Evolutionary conservation across 2,113 vertebrate genomes (phyloP).

Genomic region (Hypanus sabinus): DNA sequence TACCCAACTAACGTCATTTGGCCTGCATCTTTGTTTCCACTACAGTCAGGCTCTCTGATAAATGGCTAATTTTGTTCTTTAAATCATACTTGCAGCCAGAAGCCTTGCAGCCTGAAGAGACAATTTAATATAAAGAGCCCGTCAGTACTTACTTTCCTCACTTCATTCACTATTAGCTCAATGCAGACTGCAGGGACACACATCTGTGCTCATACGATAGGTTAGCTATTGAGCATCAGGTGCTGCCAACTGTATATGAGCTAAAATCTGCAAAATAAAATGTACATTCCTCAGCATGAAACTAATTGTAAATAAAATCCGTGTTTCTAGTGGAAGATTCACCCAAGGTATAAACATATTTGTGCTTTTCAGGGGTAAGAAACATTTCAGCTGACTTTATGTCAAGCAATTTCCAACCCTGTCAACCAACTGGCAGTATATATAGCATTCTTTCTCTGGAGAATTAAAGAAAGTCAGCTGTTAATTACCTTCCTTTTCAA

Average conservation of each 20-base stretch:
- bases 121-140: background rate
- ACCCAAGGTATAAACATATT: background rate
- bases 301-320: background rate
- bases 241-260: background rate
- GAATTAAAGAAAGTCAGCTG: background rate
- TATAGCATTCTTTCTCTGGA: background rate
- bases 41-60: too few species aligned
- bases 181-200: background rate
- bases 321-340: background rate
- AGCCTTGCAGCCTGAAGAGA: background rate
- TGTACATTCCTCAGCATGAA: background rate
- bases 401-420: background rate
- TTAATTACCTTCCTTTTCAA: slow-evolving; percentile 9
- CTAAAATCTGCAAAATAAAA: background rate
- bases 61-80: background rate
- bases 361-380: background rate
- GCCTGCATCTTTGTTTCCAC: too few species aligned
- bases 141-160: background rate
- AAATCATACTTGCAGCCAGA: background rate
- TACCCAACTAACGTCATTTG: too few species aligned
- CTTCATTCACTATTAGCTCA: background rate
- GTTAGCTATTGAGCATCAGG: background rate
- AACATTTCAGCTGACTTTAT: background rate
- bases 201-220: background rate
- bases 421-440: background rate